These are phyloP conservation scores for Petaurus breviceps DNA, from an alignment of 2,113 vertebrate genomes.

Conservation along the genomic window DNA sequence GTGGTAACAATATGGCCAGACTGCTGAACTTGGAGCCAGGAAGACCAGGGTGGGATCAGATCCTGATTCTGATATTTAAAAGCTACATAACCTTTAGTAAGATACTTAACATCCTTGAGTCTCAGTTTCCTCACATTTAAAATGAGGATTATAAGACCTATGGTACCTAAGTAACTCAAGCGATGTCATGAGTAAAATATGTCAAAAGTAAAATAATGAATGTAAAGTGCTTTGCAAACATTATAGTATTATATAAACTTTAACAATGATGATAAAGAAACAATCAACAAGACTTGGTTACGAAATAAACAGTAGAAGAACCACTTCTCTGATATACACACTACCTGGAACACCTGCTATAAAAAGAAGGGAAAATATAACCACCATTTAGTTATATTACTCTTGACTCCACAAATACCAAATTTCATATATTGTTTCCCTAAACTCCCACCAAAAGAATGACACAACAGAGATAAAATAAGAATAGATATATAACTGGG, in stretches of 20 bases:
- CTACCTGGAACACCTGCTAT: background rate
- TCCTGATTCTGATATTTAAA: background rate
- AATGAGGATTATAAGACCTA: background rate
- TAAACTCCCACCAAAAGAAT: background rate
- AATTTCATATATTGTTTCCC: background rate
- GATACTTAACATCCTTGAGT: background rate
- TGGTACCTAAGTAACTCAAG: background rate
- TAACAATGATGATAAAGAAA: background rate
- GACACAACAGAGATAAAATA: background rate
- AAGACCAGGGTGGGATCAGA: background rate
- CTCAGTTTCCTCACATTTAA: background rate
- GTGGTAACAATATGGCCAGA: background rate
- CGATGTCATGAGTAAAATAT: background rate
- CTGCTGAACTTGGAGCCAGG: background rate
- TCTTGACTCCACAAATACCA: background rate
- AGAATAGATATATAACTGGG: background rate
- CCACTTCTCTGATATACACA: background rate
- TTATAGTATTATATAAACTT: background rate
- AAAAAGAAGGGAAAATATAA: background rate
- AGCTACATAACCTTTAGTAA: background rate
- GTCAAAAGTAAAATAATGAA: background rate
- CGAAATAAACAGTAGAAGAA: background rate
- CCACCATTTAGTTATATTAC: background rate
- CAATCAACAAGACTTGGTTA: background rate
- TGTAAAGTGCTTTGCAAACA: background rate